Base-by-base conservation (phyloP, 2,888 invertebrate genomes). In the Aspidiotus rigidus region DNA sequence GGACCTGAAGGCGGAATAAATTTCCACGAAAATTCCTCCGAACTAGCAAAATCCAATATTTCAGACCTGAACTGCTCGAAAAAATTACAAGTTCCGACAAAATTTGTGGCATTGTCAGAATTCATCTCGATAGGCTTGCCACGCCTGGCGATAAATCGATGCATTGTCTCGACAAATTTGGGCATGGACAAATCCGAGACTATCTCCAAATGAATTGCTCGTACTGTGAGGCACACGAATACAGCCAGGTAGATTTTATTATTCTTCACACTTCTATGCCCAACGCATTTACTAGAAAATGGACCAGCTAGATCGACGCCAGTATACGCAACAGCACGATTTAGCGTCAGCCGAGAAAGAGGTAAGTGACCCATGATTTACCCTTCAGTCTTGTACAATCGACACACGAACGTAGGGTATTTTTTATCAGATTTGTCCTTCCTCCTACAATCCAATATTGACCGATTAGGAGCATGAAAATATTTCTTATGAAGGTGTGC, bases 1-100 rank as follows among this genome's bases (percentile, higher is more conserved):
- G 75, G 75, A 1, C 74, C 73, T 13, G 62, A 41, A 5, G 76
- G 73, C 1, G 76, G 75, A 57, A 74, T 74, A 57, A 75, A 76
- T 8, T 73, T 57, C 75, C 75, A 76, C 7, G 71, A 13, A 57
- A 74, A 73, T 13, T 72, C 73, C 28, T 72, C 61, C 17, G 71
- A 64, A 0, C 70, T 61, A 7, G 62, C 39, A 6, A 49, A 17
- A 9, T 41, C 40, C 1, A 8, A 7, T n/a, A 17, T 7, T 7
- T 55, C 10, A 7, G 7, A 7, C 15, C 10, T 54, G 17, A 9
- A 7, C n/a, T 7, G 8, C 8, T 55, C 49, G 11, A 63, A 40
- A 28, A 39, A 49, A 10, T 63, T 63, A 9, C 40, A 10, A n/a
- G 70, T 64, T 16, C 70, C 70, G 28, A 67, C 44, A 44, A 70